Percentiles rank a stretch among this genome's conserved stretches.
Conservation (phyloP, 1,140 invertebrate species). For the Drosophila biarmipes region DNA sequence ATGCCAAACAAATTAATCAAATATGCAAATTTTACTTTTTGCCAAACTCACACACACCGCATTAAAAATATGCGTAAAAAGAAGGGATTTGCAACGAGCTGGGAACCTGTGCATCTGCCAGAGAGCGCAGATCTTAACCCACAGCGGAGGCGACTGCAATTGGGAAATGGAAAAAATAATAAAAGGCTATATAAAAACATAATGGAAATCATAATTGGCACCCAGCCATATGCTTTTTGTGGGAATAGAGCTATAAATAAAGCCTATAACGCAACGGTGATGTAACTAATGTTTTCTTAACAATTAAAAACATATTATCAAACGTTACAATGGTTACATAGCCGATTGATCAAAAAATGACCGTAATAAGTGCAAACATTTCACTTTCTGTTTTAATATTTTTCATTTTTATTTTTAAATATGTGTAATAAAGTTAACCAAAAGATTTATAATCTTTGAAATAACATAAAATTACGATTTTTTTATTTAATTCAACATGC, state of each 20-base stretch:
- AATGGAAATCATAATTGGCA: no score
- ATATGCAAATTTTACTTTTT: slow-evolving; percentile 66
- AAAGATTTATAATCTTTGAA: no score
- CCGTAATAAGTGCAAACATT: no score
- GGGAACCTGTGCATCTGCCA: slow-evolving; percentile 32
- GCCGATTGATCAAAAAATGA: no score
- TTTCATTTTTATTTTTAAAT: no score
- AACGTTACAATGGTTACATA: neutral
- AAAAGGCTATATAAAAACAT: neutral
- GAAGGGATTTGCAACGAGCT: slow-evolving; percentile 28
- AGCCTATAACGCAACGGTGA: neutral
- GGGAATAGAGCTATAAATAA: no score
- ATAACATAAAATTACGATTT: no score
- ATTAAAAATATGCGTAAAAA: slow-evolving; percentile 57
- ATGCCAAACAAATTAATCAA: slow-evolving; percentile 72
- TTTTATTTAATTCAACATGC: no score
- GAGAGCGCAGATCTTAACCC: neutral
- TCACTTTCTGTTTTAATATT: no score
- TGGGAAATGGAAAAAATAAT: neutral
- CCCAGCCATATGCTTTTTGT: no score
- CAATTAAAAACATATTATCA: neutral
- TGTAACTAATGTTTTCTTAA: neutral
- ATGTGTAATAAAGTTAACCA: no score
- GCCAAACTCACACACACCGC: slow-evolving; percentile 23
- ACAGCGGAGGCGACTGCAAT: slow-evolving; percentile 20